Base-by-base conservation (phyloP, 1,140 invertebrate species). In the Microplitis demolitor region DNA sequence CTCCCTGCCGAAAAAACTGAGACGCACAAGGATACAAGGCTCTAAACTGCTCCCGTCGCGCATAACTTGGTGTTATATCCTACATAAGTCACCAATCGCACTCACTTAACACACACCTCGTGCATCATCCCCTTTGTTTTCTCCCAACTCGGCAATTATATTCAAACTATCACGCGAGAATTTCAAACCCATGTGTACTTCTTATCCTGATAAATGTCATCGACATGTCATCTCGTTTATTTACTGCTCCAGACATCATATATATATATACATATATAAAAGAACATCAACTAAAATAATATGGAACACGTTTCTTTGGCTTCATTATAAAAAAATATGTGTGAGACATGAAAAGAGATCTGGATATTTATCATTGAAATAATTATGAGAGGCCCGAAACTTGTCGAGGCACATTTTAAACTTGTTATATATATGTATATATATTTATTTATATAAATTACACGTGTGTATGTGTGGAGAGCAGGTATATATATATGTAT, bases 21-120 rank as follows among this genome's bases (percentile, higher is more conserved):
- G 62, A 73, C 71, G 63, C 71, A 72, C 35, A 74, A 45, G 39
- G 6, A 79, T 72, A 60, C 58, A 66, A 74, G 68, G 74, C 69
- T 78, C 80, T 78, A 80, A 83, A 80, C 78, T 79, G 84, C 86
- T 87, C 85, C 85, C 79, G 85, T 86, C 80, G 84, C 75, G 84
- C 78, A 79, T 79, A 79, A 82, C 78, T 80, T 80, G 72, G 74
- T 74, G 74, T 73, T 81, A 50, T 53, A 78, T 77, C 77, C 76
- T 79, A 79, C 82, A 2, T 24, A 24, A 24, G 79, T 87, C 84
- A 84, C 82, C 8, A 84, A 87, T 85, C 83, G 79, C 84, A 66
- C 4, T 80, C 84, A 81, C 82, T 82, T 86, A 86, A 87, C 37
- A 87, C 84, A 86, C 86, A 87, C 86, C 85, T 87, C 85, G 82